These are phyloP conservation scores for Zaprionus africanus DNA, from an alignment of 1,140 invertebrate genomes.

Conservation along the genomic window DNA sequence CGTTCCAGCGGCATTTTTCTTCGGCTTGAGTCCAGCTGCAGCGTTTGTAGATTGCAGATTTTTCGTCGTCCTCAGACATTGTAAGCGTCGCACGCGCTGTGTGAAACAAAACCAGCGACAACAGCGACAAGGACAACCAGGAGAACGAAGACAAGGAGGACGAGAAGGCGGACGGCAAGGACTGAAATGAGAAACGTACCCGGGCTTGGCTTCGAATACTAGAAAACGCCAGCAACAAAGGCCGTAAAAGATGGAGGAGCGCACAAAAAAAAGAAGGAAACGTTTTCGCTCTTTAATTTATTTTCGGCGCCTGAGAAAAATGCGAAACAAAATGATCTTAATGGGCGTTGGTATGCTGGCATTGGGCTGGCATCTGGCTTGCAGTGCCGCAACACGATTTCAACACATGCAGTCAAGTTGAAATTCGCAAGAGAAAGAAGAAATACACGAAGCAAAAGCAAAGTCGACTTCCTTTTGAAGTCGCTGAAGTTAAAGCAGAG, in stretches of 20 bases:
- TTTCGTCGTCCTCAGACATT: conserved; percentile 61
- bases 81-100: conserved; percentile 46
- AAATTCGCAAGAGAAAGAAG: conserved; percentile 12
- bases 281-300: conserved; percentile 79
- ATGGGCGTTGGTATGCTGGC: conserved; percentile 22
- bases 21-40: conserved; percentile 40
- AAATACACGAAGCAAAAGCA: not conserved
- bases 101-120: conserved; percentile 59
- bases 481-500: not conserved
- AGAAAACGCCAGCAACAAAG: conserved; percentile 37
- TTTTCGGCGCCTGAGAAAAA: conserved; percentile 72
- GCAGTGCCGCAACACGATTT: conserved; percentile 14
- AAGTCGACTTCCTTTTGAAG: not conserved
- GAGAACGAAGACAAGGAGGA: conserved; percentile 37
- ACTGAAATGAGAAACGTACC: conserved; percentile 57
- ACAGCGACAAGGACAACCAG: conserved; percentile 55
- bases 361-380: conserved; percentile 17
- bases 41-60: conserved; percentile 44
- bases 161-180: not conserved
- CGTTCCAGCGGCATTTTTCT: conserved; percentile 75
- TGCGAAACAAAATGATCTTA: conserved; percentile 42
- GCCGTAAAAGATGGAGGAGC: conserved; percentile 20
- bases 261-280: conserved; percentile 57
- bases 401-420: conserved; percentile 32
- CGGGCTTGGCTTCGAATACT: conserved; percentile 23